These are phyloP conservation scores for Candoia aspera DNA, from an alignment of 2,113 vertebrate genomes.

Conservation along the genomic window DNA sequence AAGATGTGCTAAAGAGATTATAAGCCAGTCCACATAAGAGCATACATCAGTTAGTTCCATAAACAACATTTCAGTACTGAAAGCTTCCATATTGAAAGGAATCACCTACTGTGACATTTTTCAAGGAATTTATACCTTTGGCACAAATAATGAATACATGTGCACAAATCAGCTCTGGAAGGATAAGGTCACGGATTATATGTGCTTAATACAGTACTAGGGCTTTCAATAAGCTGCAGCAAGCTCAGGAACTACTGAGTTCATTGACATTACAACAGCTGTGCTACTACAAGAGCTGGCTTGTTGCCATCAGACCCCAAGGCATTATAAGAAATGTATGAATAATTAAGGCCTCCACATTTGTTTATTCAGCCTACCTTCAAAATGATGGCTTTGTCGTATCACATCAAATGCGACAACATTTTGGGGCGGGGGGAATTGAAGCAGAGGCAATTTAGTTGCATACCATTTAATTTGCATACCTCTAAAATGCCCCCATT, in stretches of 20 bases:
- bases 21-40: background rate
- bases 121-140: background rate
- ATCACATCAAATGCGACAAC: slow-evolving; percentile 35
- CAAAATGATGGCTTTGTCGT: slow-evolving; percentile 1
- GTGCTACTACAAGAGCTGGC: background rate
- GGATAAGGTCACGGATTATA: background rate
- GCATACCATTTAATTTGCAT: slow-evolving; percentile 53
- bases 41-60: background rate
- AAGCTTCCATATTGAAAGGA: background rate
- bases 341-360: background rate
- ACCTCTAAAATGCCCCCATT: slow-evolving; percentile 54
- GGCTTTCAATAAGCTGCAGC: background rate
- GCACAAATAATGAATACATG: background rate
- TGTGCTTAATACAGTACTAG: background rate
- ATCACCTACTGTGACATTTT: background rate
- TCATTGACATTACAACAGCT: background rate
- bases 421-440: slow-evolving; percentile 37
- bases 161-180: background rate
- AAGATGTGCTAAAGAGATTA: background rate
- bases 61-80: background rate
- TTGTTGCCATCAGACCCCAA: slow-evolving; percentile 5
- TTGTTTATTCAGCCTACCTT: slow-evolving; percentile 3
- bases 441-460: slow-evolving; percentile 53
- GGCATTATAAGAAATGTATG: background rate
- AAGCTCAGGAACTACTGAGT: background rate